These are phyloP conservation scores for Vulpes lagopus DNA, from an alignment of 2,113 vertebrate genomes.

Conservation along the genomic window DNA sequence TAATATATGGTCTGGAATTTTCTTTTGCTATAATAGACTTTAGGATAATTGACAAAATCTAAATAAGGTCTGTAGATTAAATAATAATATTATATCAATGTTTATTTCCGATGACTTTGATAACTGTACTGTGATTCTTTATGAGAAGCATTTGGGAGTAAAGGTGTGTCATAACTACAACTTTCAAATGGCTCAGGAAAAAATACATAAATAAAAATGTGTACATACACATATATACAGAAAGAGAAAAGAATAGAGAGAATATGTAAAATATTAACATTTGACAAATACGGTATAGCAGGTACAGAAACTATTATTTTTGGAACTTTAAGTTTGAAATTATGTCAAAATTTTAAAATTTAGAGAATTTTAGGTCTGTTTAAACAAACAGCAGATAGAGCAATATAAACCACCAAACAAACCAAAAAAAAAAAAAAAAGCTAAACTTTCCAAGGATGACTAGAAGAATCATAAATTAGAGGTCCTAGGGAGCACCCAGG, in stretches of 20 bases:
- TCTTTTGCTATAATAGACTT: neutral
- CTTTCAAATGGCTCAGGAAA: neutral
- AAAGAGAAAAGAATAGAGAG: neutral
- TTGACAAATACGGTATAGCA: neutral
- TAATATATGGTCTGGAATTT: neutral
- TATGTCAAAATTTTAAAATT: slow-evolving; percentile 15
- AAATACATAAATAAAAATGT: neutral
- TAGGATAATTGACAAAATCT: neutral
- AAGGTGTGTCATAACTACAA: neutral
- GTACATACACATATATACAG: neutral
- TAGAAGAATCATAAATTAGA: neutral
- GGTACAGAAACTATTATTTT: neutral
- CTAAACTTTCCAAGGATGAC: neutral
- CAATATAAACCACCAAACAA: neutral
- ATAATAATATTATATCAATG: neutral
- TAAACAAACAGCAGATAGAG: neutral
- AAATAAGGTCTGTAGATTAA: neutral
- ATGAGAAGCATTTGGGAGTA: neutral
- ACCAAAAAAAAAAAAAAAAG: neutral
- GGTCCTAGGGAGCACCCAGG: neutral
- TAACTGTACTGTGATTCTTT: neutral
- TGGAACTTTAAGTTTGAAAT: slow-evolving; percentile 47
- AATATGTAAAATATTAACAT: neutral
- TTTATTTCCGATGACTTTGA: neutral
- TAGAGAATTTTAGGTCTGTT: neutral